These are phyloP conservation scores for Scolopax bukidnonensis DNA, from an alignment of 2,797 vertebrate species.

Conservation along the genomic window DNA sequence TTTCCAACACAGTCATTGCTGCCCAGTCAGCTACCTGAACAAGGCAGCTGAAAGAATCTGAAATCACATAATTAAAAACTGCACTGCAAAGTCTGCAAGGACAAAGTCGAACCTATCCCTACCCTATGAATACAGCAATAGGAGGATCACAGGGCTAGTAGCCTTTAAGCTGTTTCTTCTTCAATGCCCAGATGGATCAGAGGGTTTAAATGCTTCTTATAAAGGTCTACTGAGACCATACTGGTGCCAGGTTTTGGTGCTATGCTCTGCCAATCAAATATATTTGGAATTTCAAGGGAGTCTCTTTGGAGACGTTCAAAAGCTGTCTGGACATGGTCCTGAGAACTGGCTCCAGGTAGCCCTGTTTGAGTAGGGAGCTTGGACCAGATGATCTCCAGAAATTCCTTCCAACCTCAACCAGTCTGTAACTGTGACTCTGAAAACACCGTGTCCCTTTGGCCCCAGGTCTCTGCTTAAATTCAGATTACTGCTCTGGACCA, in stretches of 20 bases:
- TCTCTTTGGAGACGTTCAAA: not conserved
- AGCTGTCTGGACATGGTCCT: not conserved
- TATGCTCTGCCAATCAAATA: not conserved
- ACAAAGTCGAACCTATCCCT: not conserved
- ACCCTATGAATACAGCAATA: not conserved
- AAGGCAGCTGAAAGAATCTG: not conserved
- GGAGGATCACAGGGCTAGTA: not conserved
- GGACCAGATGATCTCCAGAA: not conserved
- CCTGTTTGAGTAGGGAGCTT: not conserved
- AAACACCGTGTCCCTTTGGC: not conserved
- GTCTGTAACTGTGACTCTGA: not conserved
- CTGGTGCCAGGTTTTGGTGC: not conserved
- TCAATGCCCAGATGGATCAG: not conserved
- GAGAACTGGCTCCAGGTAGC: not conserved
- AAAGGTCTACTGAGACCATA: not conserved
- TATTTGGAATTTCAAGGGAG: not conserved
- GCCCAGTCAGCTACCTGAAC: not conserved
- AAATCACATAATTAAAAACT: not conserved
- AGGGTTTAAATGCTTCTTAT: not conserved
- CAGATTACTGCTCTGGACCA: not conserved
- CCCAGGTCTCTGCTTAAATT: not conserved
- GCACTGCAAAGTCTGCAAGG: not conserved
- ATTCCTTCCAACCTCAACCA: not conserved
- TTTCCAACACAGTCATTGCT: not conserved
- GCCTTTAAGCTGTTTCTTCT: not conserved